Percentiles rank a stretch among this genome's conserved stretches.
These are phyloP conservation scores for Syngnathoides biaculeatus DNA, from an alignment of 2,113 vertebrate species.

Conservation along the genomic window DNA sequence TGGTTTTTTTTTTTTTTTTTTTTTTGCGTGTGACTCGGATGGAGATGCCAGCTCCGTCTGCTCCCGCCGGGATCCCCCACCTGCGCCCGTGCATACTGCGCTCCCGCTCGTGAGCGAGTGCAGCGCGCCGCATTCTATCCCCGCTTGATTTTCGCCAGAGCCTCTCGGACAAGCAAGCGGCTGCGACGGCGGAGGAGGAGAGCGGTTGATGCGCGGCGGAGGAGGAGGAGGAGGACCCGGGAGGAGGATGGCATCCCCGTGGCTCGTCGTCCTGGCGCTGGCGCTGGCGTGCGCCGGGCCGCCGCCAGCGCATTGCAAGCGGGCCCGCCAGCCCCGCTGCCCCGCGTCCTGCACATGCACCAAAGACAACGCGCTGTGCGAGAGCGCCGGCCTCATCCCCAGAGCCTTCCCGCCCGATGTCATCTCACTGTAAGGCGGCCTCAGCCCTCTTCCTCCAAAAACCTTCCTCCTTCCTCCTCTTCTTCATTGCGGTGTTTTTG, in stretches of 20 bases:
- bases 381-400: slow-evolving; percentile 88
- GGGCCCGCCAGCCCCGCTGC: slow-evolving; percentile 84
- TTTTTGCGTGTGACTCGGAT: too few relatives aligned
- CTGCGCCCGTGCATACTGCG: slow-evolving; percentile 49
- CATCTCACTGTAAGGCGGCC: slow-evolving; percentile 90
- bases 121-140: neutral
- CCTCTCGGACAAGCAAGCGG: neutral
- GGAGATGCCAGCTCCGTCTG: slow-evolving; percentile 58
- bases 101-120: slow-evolving; percentile 39
- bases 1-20: neutral
- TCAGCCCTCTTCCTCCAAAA: neutral
- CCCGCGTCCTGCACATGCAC: slow-evolving; percentile 92
- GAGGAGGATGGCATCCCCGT: slow-evolving; percentile 48
- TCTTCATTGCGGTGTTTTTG: slow-evolving; percentile 1
- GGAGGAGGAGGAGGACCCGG: neutral
- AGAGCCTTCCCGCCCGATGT: slow-evolving; percentile 92
- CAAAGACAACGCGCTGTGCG: slow-evolving; percentile 98
- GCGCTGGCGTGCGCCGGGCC: slow-evolving; percentile 46
- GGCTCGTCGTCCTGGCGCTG: slow-evolving; percentile 39
- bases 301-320: slow-evolving; percentile 77
- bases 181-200: neutral
- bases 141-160: neutral
- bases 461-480: neutral
- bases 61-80: slow-evolving; percentile 66
- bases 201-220: neutral